phyloP scores from a whole-genome alignment of 2,113 vertebrate genomes.

The Nipponia nippon region DNA sequence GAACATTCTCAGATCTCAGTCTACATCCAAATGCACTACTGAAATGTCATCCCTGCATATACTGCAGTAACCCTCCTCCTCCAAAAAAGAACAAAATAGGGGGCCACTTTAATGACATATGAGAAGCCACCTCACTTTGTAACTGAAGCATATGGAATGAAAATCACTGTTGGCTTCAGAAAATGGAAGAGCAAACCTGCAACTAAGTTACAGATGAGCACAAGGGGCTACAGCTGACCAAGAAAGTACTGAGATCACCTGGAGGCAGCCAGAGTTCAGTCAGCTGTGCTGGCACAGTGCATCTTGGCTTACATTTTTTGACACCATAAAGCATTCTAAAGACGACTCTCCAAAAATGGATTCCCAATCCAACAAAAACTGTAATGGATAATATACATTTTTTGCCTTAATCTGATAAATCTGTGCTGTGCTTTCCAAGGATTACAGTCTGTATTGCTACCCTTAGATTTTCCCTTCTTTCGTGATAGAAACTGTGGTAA shows the following conservation, averaged over 20 bases:
- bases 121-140: background rate
- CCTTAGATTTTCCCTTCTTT: background rate
- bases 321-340: background rate
- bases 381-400: background rate
- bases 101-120: background rate
- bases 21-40: background rate
- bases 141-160: background rate
- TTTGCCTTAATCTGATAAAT: background rate
- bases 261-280: background rate
- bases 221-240: background rate
- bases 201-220: background rate
- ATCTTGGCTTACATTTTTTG: background rate
- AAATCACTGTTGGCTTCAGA: background rate
- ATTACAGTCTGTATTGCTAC: background rate
- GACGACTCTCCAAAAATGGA: background rate
- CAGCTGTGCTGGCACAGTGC: background rate
- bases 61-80: background rate
- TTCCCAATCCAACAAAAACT: background rate
- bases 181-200: background rate
- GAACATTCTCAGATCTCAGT: background rate
- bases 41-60: background rate
- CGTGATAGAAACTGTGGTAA: background rate
- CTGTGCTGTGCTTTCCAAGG: background rate
- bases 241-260: background rate
- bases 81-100: background rate